A percentile compares a stretch with the other conserved stretches of the same genome.
phyloP scores from a whole-genome alignment of 2,113 vertebrate genomes.

The Gorsachius goisagi region DNA sequence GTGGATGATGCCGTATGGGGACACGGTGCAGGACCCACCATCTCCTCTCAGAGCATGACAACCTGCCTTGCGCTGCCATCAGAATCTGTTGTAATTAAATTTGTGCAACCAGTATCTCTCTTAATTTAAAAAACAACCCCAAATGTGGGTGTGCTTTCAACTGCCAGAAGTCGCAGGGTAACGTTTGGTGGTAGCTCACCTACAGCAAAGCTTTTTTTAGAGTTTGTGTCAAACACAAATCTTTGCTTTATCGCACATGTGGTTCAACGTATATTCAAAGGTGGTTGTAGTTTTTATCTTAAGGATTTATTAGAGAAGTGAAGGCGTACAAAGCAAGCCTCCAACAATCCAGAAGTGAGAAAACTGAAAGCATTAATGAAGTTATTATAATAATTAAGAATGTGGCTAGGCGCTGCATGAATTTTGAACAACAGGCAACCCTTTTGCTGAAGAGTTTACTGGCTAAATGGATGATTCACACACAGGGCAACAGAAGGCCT shows the following conservation, averaged over 20 bases:
- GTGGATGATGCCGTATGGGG: fast-evolving
- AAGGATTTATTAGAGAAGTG: not conserved
- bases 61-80: not conserved
- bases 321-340: not conserved
- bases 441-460: not conserved
- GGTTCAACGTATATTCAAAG: not conserved
- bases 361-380: not conserved
- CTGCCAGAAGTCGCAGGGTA: not conserved
- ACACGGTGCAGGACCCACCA: fast-evolving
- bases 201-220: not conserved
- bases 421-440: not conserved
- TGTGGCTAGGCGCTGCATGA: not conserved
- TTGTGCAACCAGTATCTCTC: not conserved
- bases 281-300: not conserved
- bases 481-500: not conserved
- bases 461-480: constrained; percentile 18
- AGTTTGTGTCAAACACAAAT: not conserved
- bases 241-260: fast-evolving
- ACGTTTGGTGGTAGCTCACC: not conserved
- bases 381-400: not conserved
- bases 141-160: not conserved
- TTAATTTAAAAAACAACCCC: not conserved
- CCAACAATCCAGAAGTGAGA: not conserved
- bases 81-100: not conserved
- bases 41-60: fast-evolving